A percentile compares a stretch with the other conserved stretches of the same genome.
phyloP scores from a whole-genome alignment of 2,888 invertebrate species.

The Dynastes grantii region DNA sequence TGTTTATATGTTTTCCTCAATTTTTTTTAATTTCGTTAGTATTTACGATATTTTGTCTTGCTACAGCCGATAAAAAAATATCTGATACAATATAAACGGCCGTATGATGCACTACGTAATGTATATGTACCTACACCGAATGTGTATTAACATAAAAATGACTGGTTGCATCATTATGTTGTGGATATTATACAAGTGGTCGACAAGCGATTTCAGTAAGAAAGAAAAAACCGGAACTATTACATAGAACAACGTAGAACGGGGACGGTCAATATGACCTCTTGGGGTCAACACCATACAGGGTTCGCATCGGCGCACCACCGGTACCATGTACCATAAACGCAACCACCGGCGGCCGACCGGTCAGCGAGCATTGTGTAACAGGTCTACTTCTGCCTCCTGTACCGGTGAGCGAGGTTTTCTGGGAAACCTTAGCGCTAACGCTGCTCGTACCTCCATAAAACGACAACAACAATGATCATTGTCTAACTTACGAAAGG shows the following conservation, averaged over 20 bases:
- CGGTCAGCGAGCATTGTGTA: conserved; percentile 19
- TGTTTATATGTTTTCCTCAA: too few species aligned
- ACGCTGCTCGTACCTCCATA: conserved; percentile 12
- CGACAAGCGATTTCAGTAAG: conserved; percentile 8
- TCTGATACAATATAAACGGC: neutral
- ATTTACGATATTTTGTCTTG: neutral
- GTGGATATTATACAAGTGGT: conserved; percentile 1
- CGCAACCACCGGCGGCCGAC: conserved; percentile 20
- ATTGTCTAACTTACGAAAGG: conserved; percentile 22
- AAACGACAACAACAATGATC: conserved; percentile 23
- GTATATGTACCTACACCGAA: neutral
- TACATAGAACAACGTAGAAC: conserved; percentile 25
- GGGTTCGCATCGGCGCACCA: conserved; percentile 18
- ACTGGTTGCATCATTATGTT: neutral
- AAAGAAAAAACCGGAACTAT: conserved; percentile 34
- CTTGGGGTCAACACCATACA: conserved; percentile 21
- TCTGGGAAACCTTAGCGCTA: conserved; percentile 23
- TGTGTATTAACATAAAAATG: neutral
- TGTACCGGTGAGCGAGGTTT: conserved; percentile 4
- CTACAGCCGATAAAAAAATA: neutral
- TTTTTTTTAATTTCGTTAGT: neutral
- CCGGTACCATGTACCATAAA: neutral
- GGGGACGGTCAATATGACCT: conserved; percentile 23
- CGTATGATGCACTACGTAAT: neutral
- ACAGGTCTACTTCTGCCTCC: conserved; percentile 16